phyloP scores from a whole-genome alignment of 2,113 vertebrate species.

The Serilophus lunatus region DNA sequence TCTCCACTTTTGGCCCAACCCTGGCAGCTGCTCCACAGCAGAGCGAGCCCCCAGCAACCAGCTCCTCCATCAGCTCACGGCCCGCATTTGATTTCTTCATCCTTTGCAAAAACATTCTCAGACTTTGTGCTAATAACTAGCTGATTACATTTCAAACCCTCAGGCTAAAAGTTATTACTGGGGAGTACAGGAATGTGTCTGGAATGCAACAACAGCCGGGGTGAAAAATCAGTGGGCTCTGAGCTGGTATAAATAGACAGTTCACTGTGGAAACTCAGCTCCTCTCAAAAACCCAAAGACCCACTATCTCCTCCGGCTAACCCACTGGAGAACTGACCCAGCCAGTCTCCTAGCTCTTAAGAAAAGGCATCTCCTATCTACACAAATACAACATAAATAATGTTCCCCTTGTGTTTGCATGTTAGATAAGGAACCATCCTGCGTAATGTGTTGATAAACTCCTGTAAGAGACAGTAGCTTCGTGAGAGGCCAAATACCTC shows the following conservation, averaged over 20 bases:
- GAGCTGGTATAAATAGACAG: constrained; percentile 27
- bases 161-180: constrained; percentile 44
- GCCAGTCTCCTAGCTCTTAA: neutral
- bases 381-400: neutral
- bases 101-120: constrained; percentile 43
- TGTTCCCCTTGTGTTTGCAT: neutral
- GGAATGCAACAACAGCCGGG: constrained; percentile 31
- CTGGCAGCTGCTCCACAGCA: neutral
- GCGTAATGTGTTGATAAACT: neutral
- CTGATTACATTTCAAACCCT: constrained; percentile 56
- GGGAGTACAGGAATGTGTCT: constrained; percentile 43
- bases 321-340: neutral
- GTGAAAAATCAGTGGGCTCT: constrained; percentile 43
- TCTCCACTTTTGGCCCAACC: neutral
- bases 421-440: neutral
- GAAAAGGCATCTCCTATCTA: neutral
- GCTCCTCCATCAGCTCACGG: neutral
- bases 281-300: neutral
- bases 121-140: constrained; percentile 39
- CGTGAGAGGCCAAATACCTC: neutral
- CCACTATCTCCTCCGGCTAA: neutral
- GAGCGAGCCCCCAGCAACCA: neutral
- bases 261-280: neutral
- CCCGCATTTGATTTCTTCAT: neutral
- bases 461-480: neutral